Base-by-base conservation (phyloP, 2,888 invertebrate species). In the Sisyra terminalis region DNA sequence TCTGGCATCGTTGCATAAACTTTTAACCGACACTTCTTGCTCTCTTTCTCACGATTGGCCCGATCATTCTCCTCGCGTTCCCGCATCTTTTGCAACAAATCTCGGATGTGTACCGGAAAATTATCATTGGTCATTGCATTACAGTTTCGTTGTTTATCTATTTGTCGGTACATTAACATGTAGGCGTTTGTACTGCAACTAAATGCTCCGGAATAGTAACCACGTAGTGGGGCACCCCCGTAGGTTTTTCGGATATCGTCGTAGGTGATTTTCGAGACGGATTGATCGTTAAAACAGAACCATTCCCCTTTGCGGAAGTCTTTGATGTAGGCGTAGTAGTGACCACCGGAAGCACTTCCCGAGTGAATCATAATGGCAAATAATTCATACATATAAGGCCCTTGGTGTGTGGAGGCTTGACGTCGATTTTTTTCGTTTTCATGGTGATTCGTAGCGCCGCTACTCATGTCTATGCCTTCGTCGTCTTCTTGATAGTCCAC, bases 351-450 rank as follows among this genome's bases (percentile, higher is more conserved):
- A 1, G 89, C 88, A 60, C 84, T 87, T 9, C 90, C 90, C 16
- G 86, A 84, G 63, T 90, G 90, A 44, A 90, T 84, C 86, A 90
- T 87, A 49, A 90, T 86, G 13, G 87, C 85, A 59, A 87, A 90
- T 29, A 92, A 63, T 59, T 92, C 87, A 58, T 90, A 90, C 37
- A 76, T 63, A 59, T 78, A 84, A 1, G 83, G 82, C 2, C 83
- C 84, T 43, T 63, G 59, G 43, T 63, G 61, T 44, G 54, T 54
- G 31, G 50, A 44, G 40, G 47, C 51, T 43, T 57, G 58, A 29
- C 56, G 53, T 42, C 58, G 57, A 54, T 65, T 65, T 49, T 69
- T 68, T 47, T 71, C 71, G 49, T 66, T 69, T 50, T 70, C 69
- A 42, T 65, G 59, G 51, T 61, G 62, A 48, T 62, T 66, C 48